Percentiles rank a stretch among this genome's conserved stretches.
Evolutionary conservation across 1,140 invertebrate genomes (phyloP).

Genomic region (Lepeophtheirus salmonis): DNA sequence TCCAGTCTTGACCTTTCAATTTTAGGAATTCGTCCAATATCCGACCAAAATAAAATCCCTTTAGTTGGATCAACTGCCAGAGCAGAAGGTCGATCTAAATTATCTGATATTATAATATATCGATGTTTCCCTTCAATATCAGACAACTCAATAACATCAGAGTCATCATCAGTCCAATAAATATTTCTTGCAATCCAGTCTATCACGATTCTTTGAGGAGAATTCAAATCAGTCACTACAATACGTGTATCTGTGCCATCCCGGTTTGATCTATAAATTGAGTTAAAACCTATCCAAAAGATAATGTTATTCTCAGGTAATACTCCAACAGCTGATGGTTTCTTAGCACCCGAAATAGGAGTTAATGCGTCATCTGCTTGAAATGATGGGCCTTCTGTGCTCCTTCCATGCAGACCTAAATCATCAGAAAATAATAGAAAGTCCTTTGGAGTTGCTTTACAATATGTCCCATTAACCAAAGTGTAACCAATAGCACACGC

Average conservation of each 20-base stretch:
- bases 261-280: constrained; percentile 48
- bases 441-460: constrained; percentile 28
- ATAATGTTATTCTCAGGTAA: constrained; percentile 31
- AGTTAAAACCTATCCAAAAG: constrained; percentile 52
- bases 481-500: constrained; percentile 53
- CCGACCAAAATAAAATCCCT: constrained; percentile 44
- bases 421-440: constrained; percentile 55
- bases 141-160: constrained; percentile 37
- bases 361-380: constrained; percentile 37
- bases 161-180: constrained; percentile 42
- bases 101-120: constrained; percentile 32
- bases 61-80: constrained; percentile 41
- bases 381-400: constrained; percentile 17
- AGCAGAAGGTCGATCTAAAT: constrained; percentile 32
- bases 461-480: constrained; percentile 30
- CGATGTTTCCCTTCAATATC: constrained; percentile 31
- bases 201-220: constrained; percentile 28
- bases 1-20: constrained; percentile 37
- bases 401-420: constrained; percentile 49
- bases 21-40: constrained; percentile 30
- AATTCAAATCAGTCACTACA: constrained; percentile 35
- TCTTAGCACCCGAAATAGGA: constrained; percentile 51
- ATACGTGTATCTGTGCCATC: constrained; percentile 48
- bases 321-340: constrained; percentile 55
- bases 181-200: constrained; percentile 35